Base-by-base conservation (phyloP, 2,113 vertebrate genomes). In the Thunnus thynnus region DNA sequence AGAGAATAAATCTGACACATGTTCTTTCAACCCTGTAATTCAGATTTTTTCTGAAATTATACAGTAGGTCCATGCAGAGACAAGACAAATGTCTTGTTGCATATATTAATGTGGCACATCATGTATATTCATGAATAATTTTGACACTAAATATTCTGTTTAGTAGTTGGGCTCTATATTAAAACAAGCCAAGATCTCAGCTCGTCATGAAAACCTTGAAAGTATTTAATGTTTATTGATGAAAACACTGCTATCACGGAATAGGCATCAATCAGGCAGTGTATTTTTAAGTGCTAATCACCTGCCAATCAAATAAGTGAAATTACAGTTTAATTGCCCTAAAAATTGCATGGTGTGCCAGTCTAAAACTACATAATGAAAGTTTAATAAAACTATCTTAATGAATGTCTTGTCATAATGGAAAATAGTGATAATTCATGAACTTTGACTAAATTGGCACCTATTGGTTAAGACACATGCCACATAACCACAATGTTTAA, bases 71-170 rank as follows among this genome's bases (percentile, higher is more conserved):
- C 54, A 82, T 13, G 32, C 50, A 58, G 36, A 84, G 71, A 79
- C 36, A 84, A 52, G 67, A 61, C 27, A 30, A 51, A 74, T 57
- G 27, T 73, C 32, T 62, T 63, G 48, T 57, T 81, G 62, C 48
- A 78, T 63, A 61, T 64, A 54, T 70, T 70, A 69, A 72, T 72
- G 18, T 62, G 48, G 41, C 22, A 60, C 41, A 74, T 77, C 57
- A 68, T 77, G 16, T 67, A 54, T 73, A 82, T 84, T 81, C 36
- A 69, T 79, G 56, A 63, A 76, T 44, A 8, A 46, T 64, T 72
- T 50, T 82, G 77, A 69, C 52, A 84, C 67, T 44, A 52, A 82
- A 73, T 72, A 79, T 72, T 75, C 58, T 41, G 47, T 55, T 70
- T 69, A 64, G 25, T 54, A 58, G 66, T 36, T 58, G 36, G 3